Percentiles rank a stretch among this genome's conserved stretches.
These are phyloP conservation scores for Lota lota DNA, from an alignment of 2,113 vertebrate genomes.

Conservation along the genomic window DNA sequence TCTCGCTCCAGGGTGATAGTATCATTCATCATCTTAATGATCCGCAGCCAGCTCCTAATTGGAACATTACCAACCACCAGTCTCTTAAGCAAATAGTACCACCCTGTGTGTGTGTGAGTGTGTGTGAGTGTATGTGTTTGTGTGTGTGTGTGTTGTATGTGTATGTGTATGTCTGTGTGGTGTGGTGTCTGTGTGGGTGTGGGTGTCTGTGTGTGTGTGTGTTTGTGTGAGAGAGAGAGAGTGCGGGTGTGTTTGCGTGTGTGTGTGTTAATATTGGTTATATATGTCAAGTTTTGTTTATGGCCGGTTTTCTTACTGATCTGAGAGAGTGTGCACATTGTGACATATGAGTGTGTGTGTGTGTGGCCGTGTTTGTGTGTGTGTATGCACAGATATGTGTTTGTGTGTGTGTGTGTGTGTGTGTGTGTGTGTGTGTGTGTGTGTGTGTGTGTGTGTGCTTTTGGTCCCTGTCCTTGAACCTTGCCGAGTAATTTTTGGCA, in stretches of 20 bases:
- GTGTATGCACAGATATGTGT: background rate
- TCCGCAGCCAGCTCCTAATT: conserved; percentile 60
- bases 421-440: too few relatives aligned
- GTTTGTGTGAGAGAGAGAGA: background rate
- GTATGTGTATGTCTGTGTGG: background rate
- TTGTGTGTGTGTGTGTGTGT: background rate
- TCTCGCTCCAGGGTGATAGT: conserved; percentile 45
- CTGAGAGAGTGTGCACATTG: too few relatives aligned
- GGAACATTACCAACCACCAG: conserved; percentile 65
- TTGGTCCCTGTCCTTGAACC: too few relatives aligned
- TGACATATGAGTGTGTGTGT: background rate
- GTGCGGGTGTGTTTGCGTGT: background rate
- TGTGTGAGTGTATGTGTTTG: background rate
- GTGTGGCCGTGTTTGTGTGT: background rate
- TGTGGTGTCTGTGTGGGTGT: background rate
- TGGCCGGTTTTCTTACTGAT: too few relatives aligned
- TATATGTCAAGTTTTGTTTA: background rate
- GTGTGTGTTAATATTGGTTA: background rate
- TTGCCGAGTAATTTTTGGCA: background rate
- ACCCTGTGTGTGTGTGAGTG: background rate
- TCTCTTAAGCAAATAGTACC: conserved; percentile 52
- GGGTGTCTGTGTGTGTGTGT: conserved; percentile 8
- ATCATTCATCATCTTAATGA: conserved; percentile 64
- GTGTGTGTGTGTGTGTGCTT: too few relatives aligned
- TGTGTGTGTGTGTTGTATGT: background rate